Evolutionary conservation across 2,113 vertebrate species (phyloP).

Genomic region (Malurus elegans): DNA sequence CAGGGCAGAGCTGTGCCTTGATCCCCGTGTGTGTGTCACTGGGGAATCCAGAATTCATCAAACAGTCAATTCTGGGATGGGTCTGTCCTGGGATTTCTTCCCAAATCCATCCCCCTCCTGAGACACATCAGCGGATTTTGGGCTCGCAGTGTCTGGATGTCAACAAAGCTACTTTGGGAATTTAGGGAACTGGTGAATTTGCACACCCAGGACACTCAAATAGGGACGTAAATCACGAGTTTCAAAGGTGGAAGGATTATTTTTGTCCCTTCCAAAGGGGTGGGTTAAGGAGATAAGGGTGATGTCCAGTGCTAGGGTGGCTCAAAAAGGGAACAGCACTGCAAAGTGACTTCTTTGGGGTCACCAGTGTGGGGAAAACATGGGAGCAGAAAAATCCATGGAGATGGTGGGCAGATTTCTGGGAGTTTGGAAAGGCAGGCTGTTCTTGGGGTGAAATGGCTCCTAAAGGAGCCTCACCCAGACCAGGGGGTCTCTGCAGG

Average conservation of each 20-base stretch:
- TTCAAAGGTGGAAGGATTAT: not conserved
- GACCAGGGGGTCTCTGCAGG: not conserved
- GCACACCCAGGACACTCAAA: not conserved
- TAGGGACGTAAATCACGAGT: not conserved
- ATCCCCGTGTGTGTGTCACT: not conserved
- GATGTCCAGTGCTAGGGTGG: accelerated
- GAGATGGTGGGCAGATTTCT: not conserved
- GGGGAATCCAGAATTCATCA: accelerated
- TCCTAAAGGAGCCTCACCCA: not conserved
- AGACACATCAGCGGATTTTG: accelerated
- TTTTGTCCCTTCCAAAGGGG: not conserved
- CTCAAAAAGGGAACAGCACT: not conserved
- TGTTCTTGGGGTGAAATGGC: not conserved
- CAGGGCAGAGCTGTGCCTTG: not conserved
- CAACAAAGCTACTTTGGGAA: not conserved
- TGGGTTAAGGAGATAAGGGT: not conserved
- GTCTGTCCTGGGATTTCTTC: not conserved
- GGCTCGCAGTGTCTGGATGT: not conserved
- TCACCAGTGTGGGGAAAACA: not conserved
- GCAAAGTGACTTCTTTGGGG: not conserved
- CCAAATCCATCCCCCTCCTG: not conserved
- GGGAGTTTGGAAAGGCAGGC: not conserved
- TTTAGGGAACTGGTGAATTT: not conserved
- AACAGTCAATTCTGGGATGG: not conserved
- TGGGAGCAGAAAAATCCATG: not conserved